Base-by-base conservation (phyloP, 2,113 vertebrate genomes). In the Mungos mungo region DNA sequence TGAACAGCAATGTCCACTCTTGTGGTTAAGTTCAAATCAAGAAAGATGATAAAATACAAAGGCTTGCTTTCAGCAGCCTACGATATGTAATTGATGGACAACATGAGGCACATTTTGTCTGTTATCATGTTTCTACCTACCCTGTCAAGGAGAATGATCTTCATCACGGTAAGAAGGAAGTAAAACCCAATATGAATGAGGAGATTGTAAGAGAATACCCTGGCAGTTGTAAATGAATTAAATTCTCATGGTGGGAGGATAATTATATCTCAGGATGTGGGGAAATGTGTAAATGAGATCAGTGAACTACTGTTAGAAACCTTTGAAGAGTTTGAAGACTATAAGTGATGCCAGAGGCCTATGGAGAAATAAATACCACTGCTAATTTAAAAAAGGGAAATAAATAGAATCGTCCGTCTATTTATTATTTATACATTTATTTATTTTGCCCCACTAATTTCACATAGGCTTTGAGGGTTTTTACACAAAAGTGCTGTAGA, bases 221-320 rank as follows among this genome's bases (percentile, higher is more conserved):
- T 50, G 81, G 71, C n/a, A 96, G 81, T 31, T 72, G 88, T 77
- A 96, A 90, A 95, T 93, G 93, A 97, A 88, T 97, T 97, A 92
- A 83, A 60, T 90, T 83, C 95, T 97, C 97, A 90, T 88, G 85
- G 96, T 93, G 98, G 72, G 95, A 91, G 71, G 85, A 96, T 94
- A 96, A 97, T 97, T 96, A 79, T 88, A 94, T 95, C 86, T 94
- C 52, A 33, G 33, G 35, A 93, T 94, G 71, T 60, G 93, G 19
- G 71, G 21, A 66, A 82, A 97, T 5, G 95, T 98, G 98, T 77
- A 97, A 97, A 97, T 97, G 97, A 96, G 97, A 97, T 97, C 96
- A 90, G 45, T 74, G 94, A 96, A 93, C 98, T 95, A 93, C 45
- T 60, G 7, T 93, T 93, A 77, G 93, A 92, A 96, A 82, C 10